Evolutionary conservation across 2,888 invertebrate species (phyloP).

Genomic region (Morinoia aosen): DNA sequence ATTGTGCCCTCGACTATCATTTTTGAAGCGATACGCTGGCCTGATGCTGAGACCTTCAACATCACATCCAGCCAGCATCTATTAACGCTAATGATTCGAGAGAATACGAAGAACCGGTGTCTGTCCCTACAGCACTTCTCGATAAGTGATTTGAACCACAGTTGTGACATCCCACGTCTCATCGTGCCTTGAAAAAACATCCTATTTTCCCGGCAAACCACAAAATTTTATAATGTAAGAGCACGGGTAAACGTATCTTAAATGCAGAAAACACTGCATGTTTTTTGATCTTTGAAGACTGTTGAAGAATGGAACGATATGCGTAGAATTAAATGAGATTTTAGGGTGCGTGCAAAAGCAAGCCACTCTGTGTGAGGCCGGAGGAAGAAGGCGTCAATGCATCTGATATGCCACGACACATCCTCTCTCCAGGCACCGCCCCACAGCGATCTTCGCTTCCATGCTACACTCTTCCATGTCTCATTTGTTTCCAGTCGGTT

Average conservation of each 20-base stretch:
- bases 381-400: slow-evolving; percentile 17
- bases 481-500: not conserved
- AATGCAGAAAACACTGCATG: not conserved
- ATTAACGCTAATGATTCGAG: not conserved
- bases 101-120: not conserved
- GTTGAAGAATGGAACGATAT: not conserved
- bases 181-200: not conserved
- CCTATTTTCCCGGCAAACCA: not conserved
- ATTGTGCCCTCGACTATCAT: not conserved
- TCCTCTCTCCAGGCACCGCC: not conserved
- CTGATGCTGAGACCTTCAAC: not conserved
- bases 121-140: not conserved
- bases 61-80: not conserved
- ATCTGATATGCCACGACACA: not conserved
- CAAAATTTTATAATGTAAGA: not conserved
- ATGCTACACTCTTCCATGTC: not conserved
- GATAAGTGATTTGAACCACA: not conserved
- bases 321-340: not conserved
- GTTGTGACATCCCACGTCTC: not conserved
- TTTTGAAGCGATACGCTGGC: not conserved
- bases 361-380: not conserved
- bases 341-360: not conserved
- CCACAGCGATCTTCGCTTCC: not conserved
- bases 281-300: not conserved
- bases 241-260: not conserved